These are phyloP conservation scores for Chloroceryle aenea DNA, from an alignment of 2,113 vertebrate genomes.

Conservation along the genomic window DNA sequence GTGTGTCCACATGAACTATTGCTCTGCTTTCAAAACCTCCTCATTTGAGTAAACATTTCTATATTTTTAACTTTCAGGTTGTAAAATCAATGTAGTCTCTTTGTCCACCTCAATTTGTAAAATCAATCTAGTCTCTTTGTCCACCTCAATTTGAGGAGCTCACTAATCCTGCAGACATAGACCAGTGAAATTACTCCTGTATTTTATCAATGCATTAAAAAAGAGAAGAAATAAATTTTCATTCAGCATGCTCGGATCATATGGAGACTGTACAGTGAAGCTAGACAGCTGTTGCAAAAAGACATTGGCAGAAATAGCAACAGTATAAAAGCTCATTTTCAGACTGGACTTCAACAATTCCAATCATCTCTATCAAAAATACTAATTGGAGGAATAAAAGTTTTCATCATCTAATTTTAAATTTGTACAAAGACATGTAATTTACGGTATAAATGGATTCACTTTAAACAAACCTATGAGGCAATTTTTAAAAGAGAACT, in stretches of 20 bases:
- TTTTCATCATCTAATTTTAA: background rate
- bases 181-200: background rate
- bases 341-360: background rate
- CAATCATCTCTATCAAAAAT: background rate
- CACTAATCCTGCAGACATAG: slow-evolving; percentile 45
- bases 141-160: slow-evolving; percentile 42
- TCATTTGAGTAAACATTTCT: background rate
- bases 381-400: background rate
- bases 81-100: slow-evolving; percentile 31
- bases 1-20: background rate
- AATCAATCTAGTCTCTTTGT: slow-evolving; percentile 34
- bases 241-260: background rate
- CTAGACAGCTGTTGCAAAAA: background rate
- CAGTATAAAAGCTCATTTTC: background rate
- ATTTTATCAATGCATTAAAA: slow-evolving; percentile 39
- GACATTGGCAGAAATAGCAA: background rate
- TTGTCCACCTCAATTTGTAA: slow-evolving; percentile 54
- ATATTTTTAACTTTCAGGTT: slow-evolving; percentile 46
- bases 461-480: background rate
- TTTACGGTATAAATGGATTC: background rate
- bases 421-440: background rate
- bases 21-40: background rate
- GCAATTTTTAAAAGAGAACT: background rate
- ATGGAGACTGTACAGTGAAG: background rate
- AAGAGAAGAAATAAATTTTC: background rate